Percentiles rank a stretch among this genome's conserved stretches.
phyloP scores from a whole-genome alignment of 2,797 vertebrate genomes.

The Apogon talboti region DNA sequence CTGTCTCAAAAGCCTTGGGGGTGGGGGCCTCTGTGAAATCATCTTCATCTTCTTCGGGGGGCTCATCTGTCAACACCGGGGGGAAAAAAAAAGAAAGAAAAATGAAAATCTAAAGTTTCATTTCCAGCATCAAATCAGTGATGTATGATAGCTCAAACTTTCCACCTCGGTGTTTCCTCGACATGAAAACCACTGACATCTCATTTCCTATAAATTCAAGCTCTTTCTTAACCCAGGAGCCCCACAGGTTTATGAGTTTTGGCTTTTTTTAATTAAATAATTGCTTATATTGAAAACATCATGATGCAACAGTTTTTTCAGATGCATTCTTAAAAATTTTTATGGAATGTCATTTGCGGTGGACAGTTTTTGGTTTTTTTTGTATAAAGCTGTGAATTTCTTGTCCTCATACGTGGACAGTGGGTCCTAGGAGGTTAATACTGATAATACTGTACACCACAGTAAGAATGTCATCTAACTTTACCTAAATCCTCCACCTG shows the following conservation, averaged over 20 bases:
- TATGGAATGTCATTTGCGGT: too few relatives aligned
- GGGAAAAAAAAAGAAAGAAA: background rate
- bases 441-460: background rate
- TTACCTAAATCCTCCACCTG: conserved; percentile 85
- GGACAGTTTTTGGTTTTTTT: too few relatives aligned
- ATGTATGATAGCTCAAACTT: background rate
- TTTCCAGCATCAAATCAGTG: background rate
- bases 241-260: too few relatives aligned
- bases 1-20: conserved; percentile 20
- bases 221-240: background rate
- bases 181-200: too few relatives aligned
- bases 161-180: background rate
- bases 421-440: too few relatives aligned
- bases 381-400: too few relatives aligned
- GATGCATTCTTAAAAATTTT: too few relatives aligned
- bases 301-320: too few relatives aligned
- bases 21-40: conserved; percentile 18
- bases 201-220: background rate
- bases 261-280: too few relatives aligned
- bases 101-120: background rate
- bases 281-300: too few relatives aligned
- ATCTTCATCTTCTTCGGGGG: conserved; percentile 47
- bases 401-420: too few relatives aligned
- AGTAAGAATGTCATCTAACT: too few relatives aligned
- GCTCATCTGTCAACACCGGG: conserved; percentile 73